phyloP scores from a whole-genome alignment of 2,797 vertebrate species.

The Tiaroga cobitis region DNA sequence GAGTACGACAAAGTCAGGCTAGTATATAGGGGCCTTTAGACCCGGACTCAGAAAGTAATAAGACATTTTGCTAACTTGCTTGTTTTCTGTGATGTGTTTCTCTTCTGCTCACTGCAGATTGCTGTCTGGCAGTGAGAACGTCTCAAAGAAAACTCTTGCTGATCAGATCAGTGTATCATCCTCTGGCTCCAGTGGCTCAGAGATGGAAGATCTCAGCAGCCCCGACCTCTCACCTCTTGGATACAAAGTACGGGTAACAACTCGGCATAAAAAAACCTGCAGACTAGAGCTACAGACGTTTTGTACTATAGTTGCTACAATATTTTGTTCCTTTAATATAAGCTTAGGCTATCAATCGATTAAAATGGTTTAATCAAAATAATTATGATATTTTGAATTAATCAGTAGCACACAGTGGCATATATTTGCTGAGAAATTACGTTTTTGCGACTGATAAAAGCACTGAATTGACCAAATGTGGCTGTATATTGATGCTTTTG shows the following conservation, averaged over 20 bases:
- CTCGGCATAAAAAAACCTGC: background rate
- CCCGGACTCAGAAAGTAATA: background rate
- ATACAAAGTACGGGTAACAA: constrained; percentile 72
- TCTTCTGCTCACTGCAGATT: constrained; percentile 68
- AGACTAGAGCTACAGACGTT: background rate
- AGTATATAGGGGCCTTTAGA: background rate
- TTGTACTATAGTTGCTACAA: background rate
- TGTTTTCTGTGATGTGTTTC: constrained; percentile 33
- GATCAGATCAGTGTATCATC: constrained; percentile 81
- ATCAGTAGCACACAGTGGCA: background rate
- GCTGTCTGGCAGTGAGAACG: constrained; percentile 70
- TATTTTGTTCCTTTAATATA: background rate
- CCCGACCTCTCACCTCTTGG: constrained; percentile 64
- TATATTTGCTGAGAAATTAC: background rate
- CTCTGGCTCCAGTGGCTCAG: constrained; percentile 80
- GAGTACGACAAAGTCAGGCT: too few relatives aligned
- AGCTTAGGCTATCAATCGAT: background rate
- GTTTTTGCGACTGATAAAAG: background rate
- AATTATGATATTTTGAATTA: background rate
- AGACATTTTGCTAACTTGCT: background rate
- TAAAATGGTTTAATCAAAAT: background rate
- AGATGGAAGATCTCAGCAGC: constrained; percentile 75
- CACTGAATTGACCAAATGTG: background rate
- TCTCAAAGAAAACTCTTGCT: constrained; percentile 68
- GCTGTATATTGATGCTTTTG: background rate